Evolutionary conservation across 2,113 vertebrate species (phyloP).

Genomic region (Pseudopipra pipra): DNA sequence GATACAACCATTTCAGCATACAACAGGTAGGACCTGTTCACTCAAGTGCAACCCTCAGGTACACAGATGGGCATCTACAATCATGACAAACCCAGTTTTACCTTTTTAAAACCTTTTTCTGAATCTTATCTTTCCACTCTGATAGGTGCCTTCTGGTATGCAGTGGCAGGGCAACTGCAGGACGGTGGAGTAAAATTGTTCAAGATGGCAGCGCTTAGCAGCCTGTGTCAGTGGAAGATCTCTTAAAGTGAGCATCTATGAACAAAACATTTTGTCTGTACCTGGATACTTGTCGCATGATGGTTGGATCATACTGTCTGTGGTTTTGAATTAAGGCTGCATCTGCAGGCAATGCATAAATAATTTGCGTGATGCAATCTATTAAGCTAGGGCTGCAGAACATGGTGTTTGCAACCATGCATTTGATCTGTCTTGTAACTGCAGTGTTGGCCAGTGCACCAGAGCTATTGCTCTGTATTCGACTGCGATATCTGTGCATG

Average conservation of each 20-base stretch:
- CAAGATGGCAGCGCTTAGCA: neutral
- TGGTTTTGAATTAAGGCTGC: neutral
- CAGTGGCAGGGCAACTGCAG: neutral
- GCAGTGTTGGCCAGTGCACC: neutral
- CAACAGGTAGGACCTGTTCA: neutral
- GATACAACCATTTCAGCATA: neutral
- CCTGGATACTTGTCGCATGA: rapidly evolving
- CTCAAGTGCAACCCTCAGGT: neutral
- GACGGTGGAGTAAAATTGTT: neutral
- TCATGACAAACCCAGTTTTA: neutral
- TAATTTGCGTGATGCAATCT: neutral
- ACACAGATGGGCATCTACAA: neutral
- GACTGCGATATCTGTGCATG: neutral
- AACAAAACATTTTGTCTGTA: neutral
- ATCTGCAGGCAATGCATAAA: neutral
- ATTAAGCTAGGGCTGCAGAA: neutral
- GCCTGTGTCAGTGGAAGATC: neutral
- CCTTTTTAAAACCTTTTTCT: neutral
- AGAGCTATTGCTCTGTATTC: neutral
- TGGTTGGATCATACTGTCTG: neutral
- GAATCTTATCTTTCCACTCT: neutral
- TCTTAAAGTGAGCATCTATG: neutral
- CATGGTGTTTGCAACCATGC: neutral
- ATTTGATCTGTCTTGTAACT: neutral
- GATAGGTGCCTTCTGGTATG: neutral